Evolutionary conservation across 2,113 vertebrate species (phyloP).

Genomic region (Pogona vitticeps): DNA sequence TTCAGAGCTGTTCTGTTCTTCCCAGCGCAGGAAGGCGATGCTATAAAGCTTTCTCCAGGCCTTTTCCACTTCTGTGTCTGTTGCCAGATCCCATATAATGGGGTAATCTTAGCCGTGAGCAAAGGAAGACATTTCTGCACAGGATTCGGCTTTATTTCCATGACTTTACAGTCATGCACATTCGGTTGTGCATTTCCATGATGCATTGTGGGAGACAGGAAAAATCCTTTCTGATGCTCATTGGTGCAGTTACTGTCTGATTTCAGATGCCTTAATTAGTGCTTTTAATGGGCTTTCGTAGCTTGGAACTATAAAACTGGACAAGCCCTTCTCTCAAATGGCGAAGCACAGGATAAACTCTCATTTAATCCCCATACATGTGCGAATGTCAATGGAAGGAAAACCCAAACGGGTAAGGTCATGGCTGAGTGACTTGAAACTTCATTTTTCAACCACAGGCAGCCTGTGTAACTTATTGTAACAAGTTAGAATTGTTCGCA

Average conservation of each 20-base stretch:
- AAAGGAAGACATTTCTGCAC: not conserved
- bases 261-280: conserved; percentile 16
- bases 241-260: not conserved
- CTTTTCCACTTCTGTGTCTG: not conserved
- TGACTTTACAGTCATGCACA: not conserved
- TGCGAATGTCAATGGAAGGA: not conserved
- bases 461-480: too few species aligned
- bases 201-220: not conserved
- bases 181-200: not conserved
- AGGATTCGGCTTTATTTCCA: not conserved
- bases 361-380: not conserved
- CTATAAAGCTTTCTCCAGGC: not conserved
- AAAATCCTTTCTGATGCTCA: not conserved
- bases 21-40: not conserved
- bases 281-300: conserved; percentile 4
- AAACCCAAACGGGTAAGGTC: not conserved
- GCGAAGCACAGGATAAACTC: not conserved
- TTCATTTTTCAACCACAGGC: not conserved
- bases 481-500: too few species aligned
- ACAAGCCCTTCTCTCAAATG: not conserved
- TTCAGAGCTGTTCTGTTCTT: not conserved
- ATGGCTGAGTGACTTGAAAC: not conserved
- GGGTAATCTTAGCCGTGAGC: not conserved
- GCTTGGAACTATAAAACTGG: not conserved
- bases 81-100: not conserved